Evolutionary conservation across 2,888 invertebrate species (phyloP).

Genomic region (Teinopalpus imperialis): DNA sequence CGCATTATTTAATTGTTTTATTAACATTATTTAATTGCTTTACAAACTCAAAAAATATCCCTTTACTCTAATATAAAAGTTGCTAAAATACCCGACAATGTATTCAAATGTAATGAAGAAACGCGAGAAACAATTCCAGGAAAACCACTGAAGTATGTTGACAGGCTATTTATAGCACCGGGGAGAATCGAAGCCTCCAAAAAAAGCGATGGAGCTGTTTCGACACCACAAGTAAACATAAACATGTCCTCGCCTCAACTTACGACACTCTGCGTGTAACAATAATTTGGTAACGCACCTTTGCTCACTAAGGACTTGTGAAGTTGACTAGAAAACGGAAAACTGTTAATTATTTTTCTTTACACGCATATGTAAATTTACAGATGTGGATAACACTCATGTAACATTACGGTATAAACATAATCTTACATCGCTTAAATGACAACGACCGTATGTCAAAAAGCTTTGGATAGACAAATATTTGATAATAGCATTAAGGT

Average conservation of each 20-base stretch:
- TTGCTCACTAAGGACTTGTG: slow-evolving; percentile 16
- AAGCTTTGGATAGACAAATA: too few relatives aligned
- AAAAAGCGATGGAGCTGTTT: slow-evolving; percentile 8
- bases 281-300: slow-evolving; percentile 18
- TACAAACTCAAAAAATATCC: too few relatives aligned
- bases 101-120: background rate
- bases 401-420: background rate
- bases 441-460: background rate
- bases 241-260: slow-evolving; percentile 18
- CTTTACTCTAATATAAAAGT: too few relatives aligned
- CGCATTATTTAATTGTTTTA: too few relatives aligned
- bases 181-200: slow-evolving; percentile 19
- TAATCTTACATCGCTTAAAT: too few relatives aligned
- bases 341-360: slow-evolving; percentile 15
- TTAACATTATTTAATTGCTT: too few relatives aligned
- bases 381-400: slow-evolving; percentile 1
- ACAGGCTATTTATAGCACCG: slow-evolving; percentile 13
- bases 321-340: slow-evolving; percentile 14
- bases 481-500: too few relatives aligned
- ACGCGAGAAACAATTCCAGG: background rate
- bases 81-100: background rate
- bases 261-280: slow-evolving; percentile 19
- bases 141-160: slow-evolving; percentile 1
- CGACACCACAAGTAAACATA: slow-evolving; percentile 15
- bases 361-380: slow-evolving; percentile 8